A percentile compares a stretch with the other conserved stretches of the same genome.
phyloP scores from a whole-genome alignment of 1,140 invertebrate genomes.

The Drosophila virilis region DNA sequence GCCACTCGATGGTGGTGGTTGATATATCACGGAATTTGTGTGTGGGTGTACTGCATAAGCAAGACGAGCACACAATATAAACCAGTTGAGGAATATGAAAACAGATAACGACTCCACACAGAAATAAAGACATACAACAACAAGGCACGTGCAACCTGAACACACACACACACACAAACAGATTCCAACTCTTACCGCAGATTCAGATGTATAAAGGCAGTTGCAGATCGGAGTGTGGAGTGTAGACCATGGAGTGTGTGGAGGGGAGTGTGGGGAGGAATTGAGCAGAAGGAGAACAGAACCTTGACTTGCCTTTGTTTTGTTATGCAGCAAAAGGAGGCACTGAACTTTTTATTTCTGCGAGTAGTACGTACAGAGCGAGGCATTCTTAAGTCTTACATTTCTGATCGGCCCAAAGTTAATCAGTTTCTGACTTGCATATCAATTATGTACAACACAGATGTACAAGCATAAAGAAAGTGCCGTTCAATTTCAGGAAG shows the following conservation, averaged over 20 bases:
- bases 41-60: constrained; percentile 73
- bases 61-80: constrained; percentile 62
- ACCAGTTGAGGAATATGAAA: constrained; percentile 80
- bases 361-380: not conserved
- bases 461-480: no score
- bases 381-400: constrained; percentile 22
- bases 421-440: not conserved
- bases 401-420: not conserved
- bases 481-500: no score
- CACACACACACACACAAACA: not conserved
- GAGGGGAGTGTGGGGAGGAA: not conserved
- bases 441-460: not conserved
- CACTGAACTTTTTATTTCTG: constrained; percentile 63
- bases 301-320: constrained; percentile 74
- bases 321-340: constrained; percentile 48
- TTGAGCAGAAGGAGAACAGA: constrained; percentile 26
- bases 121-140: constrained; percentile 75
- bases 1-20: constrained; percentile 69
- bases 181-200: constrained; percentile 22
- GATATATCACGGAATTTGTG: constrained; percentile 78
- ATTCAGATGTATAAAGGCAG: constrained; percentile 17
- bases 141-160: constrained; percentile 59
- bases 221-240: not conserved
- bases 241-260: no score
- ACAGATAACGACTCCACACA: constrained; percentile 68